phyloP scores from a whole-genome alignment of 64 coral and sea anemone genomes.

The Pocillopora verrucosa region DNA sequence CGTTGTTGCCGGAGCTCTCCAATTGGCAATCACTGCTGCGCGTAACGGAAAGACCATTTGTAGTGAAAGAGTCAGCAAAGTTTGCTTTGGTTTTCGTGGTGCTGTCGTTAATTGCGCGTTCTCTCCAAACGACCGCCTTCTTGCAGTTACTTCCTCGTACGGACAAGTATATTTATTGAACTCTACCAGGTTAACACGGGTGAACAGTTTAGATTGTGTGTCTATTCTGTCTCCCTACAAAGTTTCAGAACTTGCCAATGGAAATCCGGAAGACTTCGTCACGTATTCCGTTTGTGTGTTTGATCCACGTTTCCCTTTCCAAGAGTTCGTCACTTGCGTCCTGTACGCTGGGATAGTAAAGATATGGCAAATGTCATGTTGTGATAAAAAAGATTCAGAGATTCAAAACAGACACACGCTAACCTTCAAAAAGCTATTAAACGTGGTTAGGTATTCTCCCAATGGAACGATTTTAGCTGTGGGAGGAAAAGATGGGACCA shows the following conservation, averaged over 20 bases:
- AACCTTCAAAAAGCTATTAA: constrained; percentile 4
- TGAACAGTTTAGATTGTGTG: constrained; percentile 10
- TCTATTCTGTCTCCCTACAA: constrained; percentile 25
- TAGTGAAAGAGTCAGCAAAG: constrained; percentile 23
- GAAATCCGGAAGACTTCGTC: not conserved
- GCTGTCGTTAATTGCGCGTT: constrained; percentile 38
- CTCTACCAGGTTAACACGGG: not conserved
- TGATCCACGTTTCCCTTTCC: constrained; percentile 36
- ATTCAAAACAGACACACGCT: not conserved
- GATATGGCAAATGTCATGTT: constrained; percentile 29
- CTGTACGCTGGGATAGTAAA: constrained; percentile 42
- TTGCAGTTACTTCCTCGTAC: constrained; percentile 29
- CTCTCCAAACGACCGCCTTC: constrained; percentile 24
- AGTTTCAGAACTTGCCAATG: constrained; percentile 17
- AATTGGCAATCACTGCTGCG: constrained; percentile 7
- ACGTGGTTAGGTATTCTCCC: constrained; percentile 47
- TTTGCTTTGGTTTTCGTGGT: constrained; percentile 30
- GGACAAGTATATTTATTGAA: constrained; percentile 38
- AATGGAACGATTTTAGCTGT: constrained; percentile 39
- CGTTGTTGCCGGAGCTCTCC: not conserved
- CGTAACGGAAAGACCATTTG: constrained; percentile 16
- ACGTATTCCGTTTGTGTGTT: constrained; percentile 33
- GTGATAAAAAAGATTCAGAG: not conserved
- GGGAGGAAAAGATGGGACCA: constrained; percentile 38
- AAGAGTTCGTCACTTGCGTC: constrained; percentile 46